Percentiles rank a stretch among this genome's conserved stretches.
Evolutionary conservation across 2,797 vertebrate species (phyloP).

Genomic region (Eurystomus glaucurus): DNA sequence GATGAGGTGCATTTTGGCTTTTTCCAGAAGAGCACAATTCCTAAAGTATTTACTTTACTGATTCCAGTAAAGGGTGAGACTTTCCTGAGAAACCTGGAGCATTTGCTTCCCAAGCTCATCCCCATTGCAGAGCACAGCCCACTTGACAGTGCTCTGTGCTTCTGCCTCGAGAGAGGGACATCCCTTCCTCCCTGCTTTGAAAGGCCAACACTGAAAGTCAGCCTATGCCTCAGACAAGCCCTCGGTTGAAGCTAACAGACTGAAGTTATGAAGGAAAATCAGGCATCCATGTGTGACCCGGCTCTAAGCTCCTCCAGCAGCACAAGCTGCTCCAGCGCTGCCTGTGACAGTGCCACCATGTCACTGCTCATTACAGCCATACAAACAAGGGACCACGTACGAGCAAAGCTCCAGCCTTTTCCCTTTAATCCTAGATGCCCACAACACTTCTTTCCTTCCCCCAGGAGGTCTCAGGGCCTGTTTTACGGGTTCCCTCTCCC

Average conservation of each 20-base stretch:
- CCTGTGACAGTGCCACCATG: accelerated
- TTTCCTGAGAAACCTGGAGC: not conserved
- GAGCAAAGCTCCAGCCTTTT: not conserved
- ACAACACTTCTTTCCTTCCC: accelerated
- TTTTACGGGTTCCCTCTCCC: accelerated
- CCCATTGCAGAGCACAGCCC: not conserved
- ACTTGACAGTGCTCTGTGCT: accelerated
- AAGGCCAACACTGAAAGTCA: not conserved
- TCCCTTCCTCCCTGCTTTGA: not conserved
- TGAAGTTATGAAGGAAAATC: accelerated
- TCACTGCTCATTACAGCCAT: accelerated
- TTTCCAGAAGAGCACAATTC: not conserved
- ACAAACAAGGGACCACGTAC: accelerated
- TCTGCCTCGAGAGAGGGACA: accelerated
- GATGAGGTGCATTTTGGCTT: not conserved
- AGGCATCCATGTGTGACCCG: accelerated
- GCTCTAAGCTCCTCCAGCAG: accelerated
- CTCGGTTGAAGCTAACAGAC: not conserved
- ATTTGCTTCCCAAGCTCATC: not conserved
- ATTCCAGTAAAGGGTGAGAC: accelerated
- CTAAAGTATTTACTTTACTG: not conserved
- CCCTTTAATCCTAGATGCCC: not conserved
- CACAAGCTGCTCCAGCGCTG: accelerated
- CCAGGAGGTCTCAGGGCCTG: not conserved
- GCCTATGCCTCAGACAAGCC: accelerated